phyloP scores from a whole-genome alignment of 2,797 vertebrate species.

The Sebastes matsubarae region DNA sequence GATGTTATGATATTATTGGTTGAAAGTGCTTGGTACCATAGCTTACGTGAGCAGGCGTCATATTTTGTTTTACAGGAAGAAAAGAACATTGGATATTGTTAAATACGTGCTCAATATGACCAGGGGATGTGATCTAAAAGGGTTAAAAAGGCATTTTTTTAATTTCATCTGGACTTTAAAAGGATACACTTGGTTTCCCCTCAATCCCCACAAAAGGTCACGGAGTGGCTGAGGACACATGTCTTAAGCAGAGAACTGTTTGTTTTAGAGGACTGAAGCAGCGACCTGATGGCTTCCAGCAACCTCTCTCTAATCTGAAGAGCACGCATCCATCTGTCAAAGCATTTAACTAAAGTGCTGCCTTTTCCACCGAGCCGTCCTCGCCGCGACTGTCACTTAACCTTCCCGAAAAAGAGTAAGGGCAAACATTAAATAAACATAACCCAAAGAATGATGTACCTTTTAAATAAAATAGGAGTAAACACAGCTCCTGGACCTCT shows the following conservation, averaged over 20 bases:
- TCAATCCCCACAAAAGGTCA: background rate
- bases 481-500: background rate
- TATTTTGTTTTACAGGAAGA: too few relatives aligned
- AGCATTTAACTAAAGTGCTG: slow-evolving; percentile 31
- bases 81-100: too few relatives aligned
- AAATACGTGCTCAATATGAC: too few relatives aligned
- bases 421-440: slow-evolving; percentile 43
- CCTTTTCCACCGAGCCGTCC: slow-evolving; percentile 4
- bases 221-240: background rate
- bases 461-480: background rate
- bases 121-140: too few relatives aligned
- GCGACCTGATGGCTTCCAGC: slow-evolving; percentile 11
- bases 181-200: background rate
- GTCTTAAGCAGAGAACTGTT: background rate
- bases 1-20: too few relatives aligned
- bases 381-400: slow-evolving; percentile 38
- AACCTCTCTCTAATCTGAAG: slow-evolving; percentile 15
- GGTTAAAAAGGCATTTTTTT: background rate
- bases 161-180: background rate
- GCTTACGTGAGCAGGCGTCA: too few relatives aligned
- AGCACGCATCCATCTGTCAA: slow-evolving; percentile 19
- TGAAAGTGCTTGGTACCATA: too few relatives aligned
- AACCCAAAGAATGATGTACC: slow-evolving; percentile 10
- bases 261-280: background rate
- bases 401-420: slow-evolving; percentile 32